Evolutionary conservation across 2,113 vertebrate genomes (phyloP).

Genomic region (Vulpes ferrilata): DNA sequence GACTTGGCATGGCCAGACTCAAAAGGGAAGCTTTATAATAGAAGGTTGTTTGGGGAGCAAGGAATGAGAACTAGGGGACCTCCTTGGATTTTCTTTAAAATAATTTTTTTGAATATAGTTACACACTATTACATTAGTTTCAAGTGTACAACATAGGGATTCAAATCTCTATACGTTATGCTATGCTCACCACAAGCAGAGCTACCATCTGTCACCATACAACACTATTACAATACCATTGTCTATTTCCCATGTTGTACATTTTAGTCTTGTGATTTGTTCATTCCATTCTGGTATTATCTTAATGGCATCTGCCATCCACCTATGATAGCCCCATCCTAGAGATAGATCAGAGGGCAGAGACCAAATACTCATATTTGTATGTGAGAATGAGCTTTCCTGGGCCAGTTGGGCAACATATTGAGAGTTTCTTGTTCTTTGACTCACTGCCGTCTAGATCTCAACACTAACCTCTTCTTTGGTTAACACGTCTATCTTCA

Average conservation of each 20-base stretch:
- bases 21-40: slow-evolving; percentile 42
- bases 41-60: not conserved
- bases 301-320: not conserved
- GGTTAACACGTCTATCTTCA: slow-evolving; percentile 60
- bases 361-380: slow-evolving; percentile 12
- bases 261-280: not conserved
- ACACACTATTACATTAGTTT: not conserved
- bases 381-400: slow-evolving; percentile 12
- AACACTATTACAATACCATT: not conserved
- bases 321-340: not conserved
- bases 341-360: not conserved
- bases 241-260: not conserved
- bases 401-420: not conserved
- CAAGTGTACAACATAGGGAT: not conserved
- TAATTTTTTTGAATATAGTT: not conserved
- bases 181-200: not conserved
- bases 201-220: not conserved
- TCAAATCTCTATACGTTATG: not conserved
- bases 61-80: slow-evolving; percentile 9
- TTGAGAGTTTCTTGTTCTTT: slow-evolving; percentile 39
- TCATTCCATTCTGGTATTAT: not conserved
- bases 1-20: not conserved
- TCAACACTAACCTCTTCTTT: slow-evolving; percentile 35
- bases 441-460: slow-evolving; percentile 12
- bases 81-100: not conserved